Percentiles rank a stretch among this genome's conserved stretches.
These are phyloP conservation scores for Exocentrus adspersus DNA, from an alignment of 2,888 invertebrate genomes.

Conservation along the genomic window DNA sequence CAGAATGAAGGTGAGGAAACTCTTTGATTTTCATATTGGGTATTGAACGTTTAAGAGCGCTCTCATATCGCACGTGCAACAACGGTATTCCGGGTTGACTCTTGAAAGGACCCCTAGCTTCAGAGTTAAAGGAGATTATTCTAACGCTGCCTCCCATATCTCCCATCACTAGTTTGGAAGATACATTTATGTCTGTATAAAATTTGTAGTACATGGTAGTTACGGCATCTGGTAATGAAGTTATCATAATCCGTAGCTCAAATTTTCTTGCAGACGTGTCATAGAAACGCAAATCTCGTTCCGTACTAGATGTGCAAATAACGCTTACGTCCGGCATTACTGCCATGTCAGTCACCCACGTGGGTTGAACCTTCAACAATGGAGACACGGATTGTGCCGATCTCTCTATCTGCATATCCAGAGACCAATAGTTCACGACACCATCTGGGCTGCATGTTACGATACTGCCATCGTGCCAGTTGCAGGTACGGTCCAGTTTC, in stretches of 20 bases:
- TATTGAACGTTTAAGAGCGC: conserved; percentile 52
- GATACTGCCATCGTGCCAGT: conserved; percentile 75
- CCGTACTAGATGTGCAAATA: conserved; percentile 80
- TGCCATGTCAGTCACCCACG: conserved; percentile 80
- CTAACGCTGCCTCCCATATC: conserved; percentile 79
- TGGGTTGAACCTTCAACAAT: conserved; percentile 68
- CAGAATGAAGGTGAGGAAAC: conserved; percentile 48
- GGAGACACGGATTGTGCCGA: conserved; percentile 73
- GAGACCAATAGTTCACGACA: conserved; percentile 79
- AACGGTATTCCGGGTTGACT: conserved; percentile 73
- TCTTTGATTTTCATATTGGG: conserved; percentile 46
- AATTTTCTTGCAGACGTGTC: conserved; percentile 81
- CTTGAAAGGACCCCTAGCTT: conserved; percentile 76
- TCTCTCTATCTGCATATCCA: conserved; percentile 74
- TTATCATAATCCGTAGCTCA: conserved; percentile 75
- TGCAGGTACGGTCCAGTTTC: conserved; percentile 61
- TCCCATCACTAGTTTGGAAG: conserved; percentile 75
- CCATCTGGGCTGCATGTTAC: conserved; percentile 82
- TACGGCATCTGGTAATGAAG: conserved; percentile 71
- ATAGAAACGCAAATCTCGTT: conserved; percentile 80
- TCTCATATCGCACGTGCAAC: conserved; percentile 68
- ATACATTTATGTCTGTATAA: conserved; percentile 66
- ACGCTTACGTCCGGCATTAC: conserved; percentile 81
- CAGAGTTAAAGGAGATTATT: conserved; percentile 71
- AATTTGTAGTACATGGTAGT: conserved; percentile 72